Conservation (phyloP, 2,797 vertebrate genomes). For the Crenichthys baileyi region DNA sequence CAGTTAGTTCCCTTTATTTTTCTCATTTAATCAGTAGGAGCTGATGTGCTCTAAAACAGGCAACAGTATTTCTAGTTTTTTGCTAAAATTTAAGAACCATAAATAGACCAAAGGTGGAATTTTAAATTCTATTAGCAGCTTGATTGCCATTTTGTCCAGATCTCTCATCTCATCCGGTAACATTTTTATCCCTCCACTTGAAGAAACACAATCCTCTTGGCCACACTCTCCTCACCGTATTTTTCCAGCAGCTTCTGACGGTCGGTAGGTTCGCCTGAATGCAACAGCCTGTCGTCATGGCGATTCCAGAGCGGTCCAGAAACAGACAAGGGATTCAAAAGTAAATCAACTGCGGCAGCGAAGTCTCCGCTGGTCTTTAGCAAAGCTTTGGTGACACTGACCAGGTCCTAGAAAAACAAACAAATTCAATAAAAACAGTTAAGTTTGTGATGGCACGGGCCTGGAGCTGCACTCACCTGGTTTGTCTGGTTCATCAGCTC, state of each 20-base stretch:
- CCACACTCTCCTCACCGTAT: constrained; percentile 69
- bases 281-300: constrained; percentile 67
- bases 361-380: constrained; percentile 89
- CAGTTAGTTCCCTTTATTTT: neutral
- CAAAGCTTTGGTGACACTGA: constrained; percentile 87
- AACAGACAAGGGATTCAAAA: constrained; percentile 45
- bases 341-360: constrained; percentile 76
- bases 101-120: neutral
- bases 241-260: constrained; percentile 66
- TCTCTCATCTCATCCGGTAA: too few species aligned
- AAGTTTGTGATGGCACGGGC: neutral
- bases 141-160: neutral
- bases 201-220: constrained; percentile 74
- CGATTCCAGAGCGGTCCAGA: constrained; percentile 64
- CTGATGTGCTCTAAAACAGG: neutral
- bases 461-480: constrained; percentile 51
- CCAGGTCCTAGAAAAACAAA: constrained; percentile 73
- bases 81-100: neutral
- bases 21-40: neutral
- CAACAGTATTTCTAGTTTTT: neutral
- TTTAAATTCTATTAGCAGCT: neutral
- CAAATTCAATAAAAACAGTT: neutral
- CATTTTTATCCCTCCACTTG: constrained; percentile 50
- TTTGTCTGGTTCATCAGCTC: constrained; percentile 83
- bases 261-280: constrained; percentile 37